phyloP scores from a whole-genome alignment of 1,140 invertebrate species.

The Holcopasites calliopsidis region DNA sequence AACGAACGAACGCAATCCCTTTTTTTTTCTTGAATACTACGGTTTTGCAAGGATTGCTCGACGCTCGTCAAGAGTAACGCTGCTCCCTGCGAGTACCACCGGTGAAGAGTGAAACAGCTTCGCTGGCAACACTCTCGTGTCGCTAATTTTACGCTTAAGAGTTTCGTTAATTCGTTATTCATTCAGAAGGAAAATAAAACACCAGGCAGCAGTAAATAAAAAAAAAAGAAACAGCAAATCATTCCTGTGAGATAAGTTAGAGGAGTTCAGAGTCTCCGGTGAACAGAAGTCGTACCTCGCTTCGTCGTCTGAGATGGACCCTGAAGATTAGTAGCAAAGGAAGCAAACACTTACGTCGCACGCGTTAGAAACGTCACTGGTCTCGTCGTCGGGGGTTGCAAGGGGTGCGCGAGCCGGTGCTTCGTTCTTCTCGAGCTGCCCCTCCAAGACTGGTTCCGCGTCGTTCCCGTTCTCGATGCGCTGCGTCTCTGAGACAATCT shows the following conservation, averaged over 20 bases:
- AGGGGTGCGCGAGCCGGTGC: constrained; percentile 58
- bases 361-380: constrained; percentile 69
- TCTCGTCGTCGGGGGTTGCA: constrained; percentile 69
- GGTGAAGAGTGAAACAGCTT: background rate
- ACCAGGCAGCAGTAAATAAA: background rate
- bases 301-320: background rate
- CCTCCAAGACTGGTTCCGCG: constrained; percentile 29
- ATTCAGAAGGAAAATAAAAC: background rate
- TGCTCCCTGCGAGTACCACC: background rate
- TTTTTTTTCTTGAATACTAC: constrained; percentile 3
- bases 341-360: constrained; percentile 71
- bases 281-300: constrained; percentile 2
- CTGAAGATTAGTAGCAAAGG: constrained; percentile 20
- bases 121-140: background rate
- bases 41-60: constrained; percentile 44
- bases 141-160: background rate
- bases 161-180: background rate
- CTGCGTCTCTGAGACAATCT: constrained; percentile 39
- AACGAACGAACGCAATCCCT: too few species aligned
- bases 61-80: constrained; percentile 15
- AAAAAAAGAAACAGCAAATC: background rate
- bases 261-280: background rate
- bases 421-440: background rate
- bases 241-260: background rate
- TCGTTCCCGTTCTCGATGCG: constrained; percentile 30